Base-by-base conservation (phyloP, 2,888 invertebrate species). In the Hyalella azteca region DNA sequence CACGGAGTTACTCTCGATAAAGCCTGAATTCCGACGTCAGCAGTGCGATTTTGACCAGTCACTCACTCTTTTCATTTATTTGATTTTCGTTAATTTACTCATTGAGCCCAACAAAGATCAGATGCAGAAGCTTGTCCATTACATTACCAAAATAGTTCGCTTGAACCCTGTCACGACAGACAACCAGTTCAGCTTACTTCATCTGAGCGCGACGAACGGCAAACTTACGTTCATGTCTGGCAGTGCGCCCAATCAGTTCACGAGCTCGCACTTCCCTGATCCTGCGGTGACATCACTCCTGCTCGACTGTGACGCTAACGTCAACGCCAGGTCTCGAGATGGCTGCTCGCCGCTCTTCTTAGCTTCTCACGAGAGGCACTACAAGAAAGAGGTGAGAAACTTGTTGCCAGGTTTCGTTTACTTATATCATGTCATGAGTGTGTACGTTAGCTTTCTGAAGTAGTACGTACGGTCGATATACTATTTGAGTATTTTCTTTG, bases 341-440 rank as follows among this genome's bases (percentile, higher is more conserved):
- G 92, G 93, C 86, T 93, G 93, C 79, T 94, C 95, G 73, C 92
- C 96, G 79, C 90, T 96, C 85, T 95, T 95, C 89, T 91, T 94
- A 83, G 95, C 94, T 48, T 92, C 93, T 84, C 91, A 91, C 84
- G 91, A 92, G n/a, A 91, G 92, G 87, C 94, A 94, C 89, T 94
- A 92, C 88, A 90, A 91, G 84, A 90, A 90, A 85, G 89, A 91
- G 88, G 93, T 92, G 88, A 89, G 78, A n/a, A 13, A 4, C 78
- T 32, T 22, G 45, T 45, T 3, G 11, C 13, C 45, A 45, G 1
- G n/a, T n/a, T n/a, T n/a, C n/a, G n/a, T n/a, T n/a, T n/a, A n/a
- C n/a, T n/a, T n/a, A n/a, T n/a, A n/a, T n/a, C n/a, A n/a, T n/a
- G n/a, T n/a, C n/a, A n/a, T n/a, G n/a, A n/a, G n/a, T n/a, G n/a